Base-by-base conservation (phyloP, 2,797 vertebrate genomes). In the Martes flavigula region DNA sequence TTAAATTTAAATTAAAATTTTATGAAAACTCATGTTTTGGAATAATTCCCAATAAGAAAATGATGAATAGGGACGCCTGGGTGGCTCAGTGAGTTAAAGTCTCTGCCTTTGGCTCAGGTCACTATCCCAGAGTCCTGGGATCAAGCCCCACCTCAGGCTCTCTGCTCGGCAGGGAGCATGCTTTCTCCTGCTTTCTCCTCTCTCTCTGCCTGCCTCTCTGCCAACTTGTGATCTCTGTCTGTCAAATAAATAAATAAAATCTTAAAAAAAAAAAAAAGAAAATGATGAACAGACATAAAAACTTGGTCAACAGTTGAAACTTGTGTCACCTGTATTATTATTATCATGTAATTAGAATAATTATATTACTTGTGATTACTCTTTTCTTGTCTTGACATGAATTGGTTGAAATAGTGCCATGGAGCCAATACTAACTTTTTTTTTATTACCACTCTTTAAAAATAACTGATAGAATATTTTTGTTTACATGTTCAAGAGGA, bases 361-460 rank as follows among this genome's bases (percentile, higher is more conserved):
- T 62, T 77, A 58, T 3, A 60, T 82, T 82, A 78, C 58, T 40
- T 77, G 35, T 38, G 40, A 66, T 70, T 91, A 89, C 85, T 87
- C 51, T 85, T 88, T 35, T 79, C 51, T 82, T 91, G 17, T 87
- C 73, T 95, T 93, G 87, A 93, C 35, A 58, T 89, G 5, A 77
- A 77, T 70, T 82, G 58, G 46, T 60, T 93, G 38, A 97, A 89
- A 89, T 58, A 43, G 32, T 88, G 58, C 64, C 87, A 46, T 72
- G 35, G 8, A 86, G 66, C 12, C 79, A 96, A 86, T 58, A 72
- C 11, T 43, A 88, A 87, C 81, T 48, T 73, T 14, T 48, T 92
- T 92, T 94, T 92, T 86, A 77, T 86, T 72, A 83, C 66, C 30
- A 78, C 30, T 95, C 51, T 23, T 87, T 51, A 88, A 88, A 95